These are phyloP conservation scores for Echinarachnius parma DNA, from an alignment of 53 echinoderm and acorn worm genomes.

Conservation along the genomic window DNA sequence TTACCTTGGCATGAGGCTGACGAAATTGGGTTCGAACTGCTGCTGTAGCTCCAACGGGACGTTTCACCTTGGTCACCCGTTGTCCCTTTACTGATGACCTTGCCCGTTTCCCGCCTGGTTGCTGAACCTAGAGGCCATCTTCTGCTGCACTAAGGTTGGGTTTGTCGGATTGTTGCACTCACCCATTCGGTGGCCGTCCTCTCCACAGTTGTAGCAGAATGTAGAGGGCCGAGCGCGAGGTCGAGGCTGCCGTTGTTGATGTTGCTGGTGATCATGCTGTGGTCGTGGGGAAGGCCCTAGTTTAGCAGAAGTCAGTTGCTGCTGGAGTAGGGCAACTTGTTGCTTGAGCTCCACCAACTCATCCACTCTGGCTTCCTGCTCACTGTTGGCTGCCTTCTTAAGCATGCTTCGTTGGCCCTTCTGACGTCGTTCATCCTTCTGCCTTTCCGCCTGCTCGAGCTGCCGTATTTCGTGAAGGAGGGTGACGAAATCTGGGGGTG, in stretches of 20 bases:
- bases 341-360: not conserved
- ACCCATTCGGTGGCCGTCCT: slow-evolving; percentile 36
- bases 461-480: slow-evolving; percentile 16
- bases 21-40: not conserved
- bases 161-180: slow-evolving; percentile 31
- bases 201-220: slow-evolving; percentile 58
- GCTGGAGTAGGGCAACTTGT: not conserved
- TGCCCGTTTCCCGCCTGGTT: slow-evolving; percentile 49
- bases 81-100: slow-evolving; percentile 40
- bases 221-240: not conserved
- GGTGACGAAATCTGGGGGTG: not conserved
- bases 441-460: slow-evolving; percentile 7
- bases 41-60: slow-evolving; percentile 4
- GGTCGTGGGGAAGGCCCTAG: too few species aligned
- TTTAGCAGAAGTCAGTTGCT: not conserved
- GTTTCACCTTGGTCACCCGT: slow-evolving; percentile 21
- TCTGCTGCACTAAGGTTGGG: slow-evolving; percentile 33
- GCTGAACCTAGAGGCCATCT: slow-evolving; percentile 19
- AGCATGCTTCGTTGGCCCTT: not conserved
- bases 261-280: too few species aligned
- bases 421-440: not conserved
- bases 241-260: too few species aligned
- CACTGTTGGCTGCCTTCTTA: not conserved
- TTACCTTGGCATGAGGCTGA: not conserved
- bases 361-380: not conserved